A percentile compares a stretch with the other conserved stretches of the same genome.
Conservation (phyloP, 2,797 vertebrate genomes). For the Lophius americanus region DNA sequence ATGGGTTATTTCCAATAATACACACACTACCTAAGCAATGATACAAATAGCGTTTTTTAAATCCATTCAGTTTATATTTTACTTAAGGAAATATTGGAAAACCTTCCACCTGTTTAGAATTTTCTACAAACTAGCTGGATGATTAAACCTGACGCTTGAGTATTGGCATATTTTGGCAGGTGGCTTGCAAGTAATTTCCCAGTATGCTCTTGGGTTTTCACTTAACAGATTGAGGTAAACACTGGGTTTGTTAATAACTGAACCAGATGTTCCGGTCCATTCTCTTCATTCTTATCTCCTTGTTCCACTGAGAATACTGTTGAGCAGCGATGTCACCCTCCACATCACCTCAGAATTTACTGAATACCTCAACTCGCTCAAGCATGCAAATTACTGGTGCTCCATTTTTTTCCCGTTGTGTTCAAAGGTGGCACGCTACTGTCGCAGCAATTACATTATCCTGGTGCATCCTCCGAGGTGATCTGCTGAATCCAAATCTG, state of each 20-base stretch:
- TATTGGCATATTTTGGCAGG: background rate
- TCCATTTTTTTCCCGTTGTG: background rate
- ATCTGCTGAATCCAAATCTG: too few species aligned
- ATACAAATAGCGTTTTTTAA: too few species aligned
- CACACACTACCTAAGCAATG: too few species aligned
- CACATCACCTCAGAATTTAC: too few species aligned
- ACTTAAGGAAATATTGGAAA: too few species aligned
- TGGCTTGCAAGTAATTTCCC: background rate
- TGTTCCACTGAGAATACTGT: background rate
- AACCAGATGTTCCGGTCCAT: slow-evolving; percentile 20
- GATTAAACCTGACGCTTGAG: background rate
- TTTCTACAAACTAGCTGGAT: background rate
- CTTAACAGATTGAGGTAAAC: slow-evolving; percentile 4
- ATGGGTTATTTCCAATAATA: too few species aligned
- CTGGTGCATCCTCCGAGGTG: slow-evolving; percentile 26
- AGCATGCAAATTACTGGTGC: background rate
- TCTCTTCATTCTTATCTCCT: background rate
- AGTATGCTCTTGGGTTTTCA: slow-evolving; percentile 10
- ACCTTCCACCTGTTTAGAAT: background rate
- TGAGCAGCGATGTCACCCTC: too few species aligned
- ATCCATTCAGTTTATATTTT: too few species aligned
- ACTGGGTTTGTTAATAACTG: slow-evolving; percentile 14
- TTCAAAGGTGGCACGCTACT: slow-evolving; percentile 7
- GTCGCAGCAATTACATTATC: slow-evolving; percentile 28
- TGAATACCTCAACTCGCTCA: background rate